Base-by-base conservation (phyloP, 2,888 invertebrate species). In the Mythimna ferrago region DNA sequence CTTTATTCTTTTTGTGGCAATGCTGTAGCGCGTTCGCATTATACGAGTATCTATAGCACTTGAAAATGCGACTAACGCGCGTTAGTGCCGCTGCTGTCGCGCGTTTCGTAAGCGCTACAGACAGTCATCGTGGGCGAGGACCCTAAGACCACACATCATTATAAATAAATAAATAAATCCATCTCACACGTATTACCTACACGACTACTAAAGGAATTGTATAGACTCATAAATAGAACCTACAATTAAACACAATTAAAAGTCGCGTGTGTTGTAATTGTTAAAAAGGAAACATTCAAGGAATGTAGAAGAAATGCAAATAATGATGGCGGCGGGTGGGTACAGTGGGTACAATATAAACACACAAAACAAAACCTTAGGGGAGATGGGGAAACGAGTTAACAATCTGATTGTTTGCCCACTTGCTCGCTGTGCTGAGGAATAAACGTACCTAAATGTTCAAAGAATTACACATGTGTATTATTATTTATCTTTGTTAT, bases 261-360 rank as follows among this genome's bases (percentile, higher is more conserved):
- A 71, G 26, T 85, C 54, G 85, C 84, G 72, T 84, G 85, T 73
- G 76, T 75, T 83, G 44, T 68, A 83, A 79, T 75, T 79, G 48
- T 78, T 77, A 80, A 60, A 80, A 71, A 74, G 62, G 67, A 86
- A 82, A 83, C 70, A 56, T 58, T 80, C 56, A 71, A 81, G 78
- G 73, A 78, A 81, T 78, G 77, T 81, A 62, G 64, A 82, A 75
- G 70, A 81, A 85, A 86, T 77, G 77, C 78, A 87, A 87, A 86
- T 81, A 79, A 77, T 83, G 67, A 78, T 73, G 72, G 70, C 68
- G 66, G 83, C 71, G 63, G 70, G 73, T 67, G 68, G 68, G 74
- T 76, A 74, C 74, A 73, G 73, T 64, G 62, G 76, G 76, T 73
- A 78, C 73, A 66, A 76, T 68, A 78, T 70, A 68, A 68, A 81